phyloP scores from a whole-genome alignment of 1,140 invertebrate species.

The Colletes latitarsis region DNA sequence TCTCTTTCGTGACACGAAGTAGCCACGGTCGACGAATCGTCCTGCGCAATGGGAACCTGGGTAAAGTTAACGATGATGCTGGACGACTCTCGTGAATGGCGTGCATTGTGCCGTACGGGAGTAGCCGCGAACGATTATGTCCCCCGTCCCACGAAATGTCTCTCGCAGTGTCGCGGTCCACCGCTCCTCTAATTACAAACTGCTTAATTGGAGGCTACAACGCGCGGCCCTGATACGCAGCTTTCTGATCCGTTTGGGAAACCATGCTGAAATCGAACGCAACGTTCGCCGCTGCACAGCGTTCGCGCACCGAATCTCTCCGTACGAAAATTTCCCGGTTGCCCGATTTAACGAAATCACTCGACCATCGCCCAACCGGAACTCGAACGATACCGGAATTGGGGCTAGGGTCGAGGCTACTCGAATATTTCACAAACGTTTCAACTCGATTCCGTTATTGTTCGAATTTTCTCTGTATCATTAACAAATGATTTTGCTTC shows the following conservation, averaged over 20 bases:
- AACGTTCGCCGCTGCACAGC: neutral
- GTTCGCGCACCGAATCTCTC: neutral
- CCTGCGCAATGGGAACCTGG: conserved; percentile 58
- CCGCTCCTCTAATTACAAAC: neutral
- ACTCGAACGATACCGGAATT: too few species aligned
- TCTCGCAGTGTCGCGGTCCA: conserved; percentile 7
- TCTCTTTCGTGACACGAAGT: conserved; percentile 6
- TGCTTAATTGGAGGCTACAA: neutral
- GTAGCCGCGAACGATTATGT: conserved; percentile 9
- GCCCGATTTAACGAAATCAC: too few species aligned
- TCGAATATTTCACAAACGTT: too few species aligned
- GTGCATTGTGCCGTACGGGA: conserved; percentile 45
- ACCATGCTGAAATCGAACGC: neutral
- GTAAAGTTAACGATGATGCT: conserved; percentile 50
- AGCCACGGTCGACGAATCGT: conserved; percentile 39
- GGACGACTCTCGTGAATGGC: conserved; percentile 52
- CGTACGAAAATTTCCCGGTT: too few species aligned
- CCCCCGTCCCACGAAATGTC: conserved; percentile 23
- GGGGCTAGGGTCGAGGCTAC: too few species aligned
- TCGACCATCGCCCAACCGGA: too few species aligned
- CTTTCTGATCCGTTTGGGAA: neutral
- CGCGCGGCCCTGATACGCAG: neutral
- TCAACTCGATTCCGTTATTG: too few species aligned
- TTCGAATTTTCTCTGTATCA: too few species aligned
- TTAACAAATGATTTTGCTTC: too few species aligned